phyloP scores from a whole-genome alignment of 2,888 invertebrate genomes.

The Dynastes hyllus region DNA sequence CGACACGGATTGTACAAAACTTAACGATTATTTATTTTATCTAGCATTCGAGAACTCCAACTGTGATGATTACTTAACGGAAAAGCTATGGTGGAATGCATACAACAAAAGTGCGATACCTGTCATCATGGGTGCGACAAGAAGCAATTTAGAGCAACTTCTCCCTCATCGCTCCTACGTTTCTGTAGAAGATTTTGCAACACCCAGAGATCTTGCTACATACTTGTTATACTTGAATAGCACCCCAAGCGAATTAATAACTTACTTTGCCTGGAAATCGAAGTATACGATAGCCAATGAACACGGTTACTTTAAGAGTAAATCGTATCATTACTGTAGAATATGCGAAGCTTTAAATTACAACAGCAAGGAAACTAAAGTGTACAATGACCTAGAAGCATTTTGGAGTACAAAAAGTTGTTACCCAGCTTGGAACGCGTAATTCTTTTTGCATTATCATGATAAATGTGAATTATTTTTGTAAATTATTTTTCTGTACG shows the following conservation, averaged over 20 bases:
- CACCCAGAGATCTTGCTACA: slow-evolving; percentile 72
- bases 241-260: slow-evolving; percentile 68
- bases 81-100: slow-evolving; percentile 81
- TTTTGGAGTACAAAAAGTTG: slow-evolving; percentile 69
- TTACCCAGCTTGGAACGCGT: slow-evolving; percentile 62
- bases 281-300: slow-evolving; percentile 76
- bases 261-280: slow-evolving; percentile 77
- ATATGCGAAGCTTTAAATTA: slow-evolving; percentile 81
- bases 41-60: slow-evolving; percentile 81
- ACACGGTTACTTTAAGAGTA: slow-evolving; percentile 79
- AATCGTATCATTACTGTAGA: slow-evolving; percentile 77
- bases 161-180: slow-evolving; percentile 79
- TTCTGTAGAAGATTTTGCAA: slow-evolving; percentile 75
- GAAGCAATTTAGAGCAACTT: slow-evolving; percentile 70
- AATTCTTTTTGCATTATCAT: slow-evolving; percentile 3
- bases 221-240: slow-evolving; percentile 72
- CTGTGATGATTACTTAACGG: slow-evolving; percentile 81
- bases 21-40: slow-evolving; percentile 79
- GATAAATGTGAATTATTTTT: neutral
- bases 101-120: slow-evolving; percentile 78
- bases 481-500: neutral
- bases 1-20: slow-evolving; percentile 73
- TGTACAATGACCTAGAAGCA: slow-evolving; percentile 68
- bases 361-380: slow-evolving; percentile 70
- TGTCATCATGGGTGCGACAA: slow-evolving; percentile 77